These are phyloP conservation scores for Borostomias antarcticus DNA, from an alignment of 2,797 vertebrate species.

Conservation along the genomic window DNA sequence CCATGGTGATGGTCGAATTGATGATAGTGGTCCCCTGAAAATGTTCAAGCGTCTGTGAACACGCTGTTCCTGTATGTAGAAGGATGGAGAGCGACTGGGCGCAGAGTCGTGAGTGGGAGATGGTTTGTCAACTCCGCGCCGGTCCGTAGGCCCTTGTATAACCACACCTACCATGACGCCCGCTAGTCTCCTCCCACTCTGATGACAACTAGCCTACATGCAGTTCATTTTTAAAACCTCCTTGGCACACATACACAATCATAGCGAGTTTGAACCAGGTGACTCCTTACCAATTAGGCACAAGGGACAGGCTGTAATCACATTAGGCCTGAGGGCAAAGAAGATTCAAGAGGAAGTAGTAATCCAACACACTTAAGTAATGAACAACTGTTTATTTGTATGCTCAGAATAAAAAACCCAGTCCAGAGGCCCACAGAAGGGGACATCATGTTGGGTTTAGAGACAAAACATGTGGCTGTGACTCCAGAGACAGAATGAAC, in stretches of 20 bases:
- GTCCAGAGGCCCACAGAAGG: constrained; percentile 58
- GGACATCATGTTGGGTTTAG: constrained; percentile 59
- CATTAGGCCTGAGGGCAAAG: background rate
- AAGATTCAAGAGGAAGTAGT: background rate
- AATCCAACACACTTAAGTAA: constrained; percentile 16
- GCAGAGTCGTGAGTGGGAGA: background rate
- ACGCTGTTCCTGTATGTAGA: background rate
- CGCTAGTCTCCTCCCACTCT: background rate
- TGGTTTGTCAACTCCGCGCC: constrained; percentile 15
- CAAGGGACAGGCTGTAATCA: background rate
- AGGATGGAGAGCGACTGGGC: background rate
- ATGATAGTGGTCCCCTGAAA: background rate
- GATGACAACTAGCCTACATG: background rate
- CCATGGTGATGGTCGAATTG: constrained; percentile 61
- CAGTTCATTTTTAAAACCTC: background rate
- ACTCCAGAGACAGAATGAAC: constrained; percentile 46
- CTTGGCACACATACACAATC: background rate
- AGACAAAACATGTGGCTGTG: constrained; percentile 42
- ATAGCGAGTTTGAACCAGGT: background rate
- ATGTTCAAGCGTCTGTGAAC: background rate
- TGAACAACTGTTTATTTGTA: constrained; percentile 63
- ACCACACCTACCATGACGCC: background rate
- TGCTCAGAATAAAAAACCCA: constrained; percentile 68
- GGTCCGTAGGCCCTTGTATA: constrained; percentile 24
- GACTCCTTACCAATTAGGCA: background rate